Percentiles rank a stretch among this genome's conserved stretches.
phyloP scores from a whole-genome alignment of 1,140 invertebrate species.

The Drosophila pectinifera region DNA sequence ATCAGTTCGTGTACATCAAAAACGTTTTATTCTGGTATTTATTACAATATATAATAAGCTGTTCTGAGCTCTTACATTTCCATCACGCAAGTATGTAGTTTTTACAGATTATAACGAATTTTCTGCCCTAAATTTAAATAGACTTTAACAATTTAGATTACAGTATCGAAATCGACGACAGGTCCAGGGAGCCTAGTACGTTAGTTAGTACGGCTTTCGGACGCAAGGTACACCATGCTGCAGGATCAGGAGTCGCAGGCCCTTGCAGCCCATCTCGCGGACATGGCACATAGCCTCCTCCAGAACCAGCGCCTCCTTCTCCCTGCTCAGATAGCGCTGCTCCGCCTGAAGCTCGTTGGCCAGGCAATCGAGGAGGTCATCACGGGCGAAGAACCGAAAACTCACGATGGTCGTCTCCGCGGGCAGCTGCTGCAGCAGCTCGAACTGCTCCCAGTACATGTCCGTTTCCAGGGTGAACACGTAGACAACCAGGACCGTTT shows the following conservation, averaged over 20 bases:
- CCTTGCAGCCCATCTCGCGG: constrained; percentile 56
- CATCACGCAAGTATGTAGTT: too few relatives aligned
- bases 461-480: constrained; percentile 57
- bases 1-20: too few relatives aligned
- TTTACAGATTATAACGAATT: not conserved
- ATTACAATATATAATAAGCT: too few relatives aligned
- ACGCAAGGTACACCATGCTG: constrained; percentile 16
- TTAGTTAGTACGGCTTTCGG: too few relatives aligned
- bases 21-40: too few relatives aligned
- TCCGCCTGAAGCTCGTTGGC: constrained; percentile 42
- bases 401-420: constrained; percentile 55
- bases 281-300: constrained; percentile 31
- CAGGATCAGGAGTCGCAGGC: constrained; percentile 27
- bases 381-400: constrained; percentile 50
- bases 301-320: constrained; percentile 27
- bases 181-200: too few relatives aligned
- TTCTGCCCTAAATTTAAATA: not conserved
- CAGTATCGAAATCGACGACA: not conserved
- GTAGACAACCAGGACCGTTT: constrained; percentile 67
- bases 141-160: too few relatives aligned
- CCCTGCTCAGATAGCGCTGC: constrained; percentile 27
- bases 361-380: constrained; percentile 66
- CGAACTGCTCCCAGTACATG: constrained; percentile 61
- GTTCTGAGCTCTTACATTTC: too few relatives aligned
- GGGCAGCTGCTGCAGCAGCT: constrained; percentile 64